phyloP scores from a whole-genome alignment of 2,113 vertebrate species.

The Rhineura floridana region DNA sequence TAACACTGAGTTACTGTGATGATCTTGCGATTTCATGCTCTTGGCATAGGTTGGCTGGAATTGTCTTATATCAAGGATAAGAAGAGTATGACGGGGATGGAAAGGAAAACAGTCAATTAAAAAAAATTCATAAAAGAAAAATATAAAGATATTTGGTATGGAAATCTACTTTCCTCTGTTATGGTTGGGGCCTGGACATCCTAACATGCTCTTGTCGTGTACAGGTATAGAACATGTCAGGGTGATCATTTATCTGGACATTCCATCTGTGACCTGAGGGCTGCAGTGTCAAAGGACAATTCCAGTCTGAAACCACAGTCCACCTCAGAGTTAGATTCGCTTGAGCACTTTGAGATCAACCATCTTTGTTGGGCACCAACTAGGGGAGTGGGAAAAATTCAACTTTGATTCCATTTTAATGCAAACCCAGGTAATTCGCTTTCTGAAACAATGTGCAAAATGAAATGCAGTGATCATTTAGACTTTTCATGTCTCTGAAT shows the following conservation, averaged over 20 bases:
- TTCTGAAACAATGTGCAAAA: too few relatives aligned
- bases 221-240: not conserved
- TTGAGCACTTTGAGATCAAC: not conserved
- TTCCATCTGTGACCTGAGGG: not conserved
- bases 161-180: not conserved
- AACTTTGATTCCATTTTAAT: too few relatives aligned
- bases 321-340: not conserved
- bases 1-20: slow-evolving; percentile 65
- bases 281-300: not conserved
- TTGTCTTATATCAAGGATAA: slow-evolving; percentile 55
- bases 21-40: slow-evolving; percentile 55
- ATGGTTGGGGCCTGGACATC: not conserved
- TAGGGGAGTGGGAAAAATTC: not conserved
- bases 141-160: slow-evolving; percentile 5
- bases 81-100: slow-evolving; percentile 24
- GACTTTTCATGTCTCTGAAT: too few relatives aligned
- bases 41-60: slow-evolving; percentile 47
- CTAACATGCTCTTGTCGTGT: not conserved
- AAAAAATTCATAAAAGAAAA: slow-evolving; percentile 1
- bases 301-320: not conserved
- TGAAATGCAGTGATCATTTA: too few relatives aligned
- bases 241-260: too few relatives aligned
- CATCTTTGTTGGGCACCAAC: too few relatives aligned
- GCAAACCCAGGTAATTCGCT: too few relatives aligned
- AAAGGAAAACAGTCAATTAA: slow-evolving; percentile 16